These are phyloP conservation scores for Leptestheria dahalacensis DNA, from an alignment of 1,140 invertebrate genomes.

Conservation along the genomic window DNA sequence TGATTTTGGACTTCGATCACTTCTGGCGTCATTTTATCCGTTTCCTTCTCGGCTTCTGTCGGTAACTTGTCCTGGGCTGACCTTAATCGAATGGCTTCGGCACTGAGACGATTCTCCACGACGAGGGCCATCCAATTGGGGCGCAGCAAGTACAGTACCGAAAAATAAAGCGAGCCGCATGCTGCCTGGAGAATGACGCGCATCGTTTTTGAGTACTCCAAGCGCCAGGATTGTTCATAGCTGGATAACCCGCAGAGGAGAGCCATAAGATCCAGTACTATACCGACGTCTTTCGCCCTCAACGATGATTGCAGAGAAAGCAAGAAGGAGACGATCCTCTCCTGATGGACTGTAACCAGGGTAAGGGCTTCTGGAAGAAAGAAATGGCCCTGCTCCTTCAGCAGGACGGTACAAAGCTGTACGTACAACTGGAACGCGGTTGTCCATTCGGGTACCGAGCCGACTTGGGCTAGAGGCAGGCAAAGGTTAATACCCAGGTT, in stretches of 20 bases:
- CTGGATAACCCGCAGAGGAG: not conserved
- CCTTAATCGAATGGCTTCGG: not conserved
- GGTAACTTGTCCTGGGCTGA: not conserved
- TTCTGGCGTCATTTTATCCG: not conserved
- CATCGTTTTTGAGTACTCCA: conserved; percentile 3
- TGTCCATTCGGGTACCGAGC: not conserved
- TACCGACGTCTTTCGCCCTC: not conserved
- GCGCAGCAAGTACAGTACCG: not conserved
- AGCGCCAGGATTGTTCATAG: conserved; percentile 3
- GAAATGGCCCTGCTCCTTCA: conserved; percentile 1
- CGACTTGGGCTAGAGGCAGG: not conserved
- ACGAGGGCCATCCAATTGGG: not conserved
- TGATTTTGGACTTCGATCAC: not conserved
- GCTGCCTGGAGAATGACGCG: not conserved
- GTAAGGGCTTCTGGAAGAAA: conserved; percentile 1
- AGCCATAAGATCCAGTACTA: not conserved
- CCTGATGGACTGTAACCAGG: not conserved
- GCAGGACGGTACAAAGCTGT: not conserved
- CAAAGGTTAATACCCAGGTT: not conserved
- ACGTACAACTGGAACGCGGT: not conserved
- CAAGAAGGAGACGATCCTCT: not conserved
- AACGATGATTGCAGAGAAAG: not conserved
- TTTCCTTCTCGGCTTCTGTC: not conserved
- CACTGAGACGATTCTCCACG: not conserved
- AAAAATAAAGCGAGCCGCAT: not conserved